Evolutionary conservation across 53 echinoderm and acorn worm species (phyloP), one percentile per base, ranked within the genome.

Genomic region (Crossaster papposus): DNA sequence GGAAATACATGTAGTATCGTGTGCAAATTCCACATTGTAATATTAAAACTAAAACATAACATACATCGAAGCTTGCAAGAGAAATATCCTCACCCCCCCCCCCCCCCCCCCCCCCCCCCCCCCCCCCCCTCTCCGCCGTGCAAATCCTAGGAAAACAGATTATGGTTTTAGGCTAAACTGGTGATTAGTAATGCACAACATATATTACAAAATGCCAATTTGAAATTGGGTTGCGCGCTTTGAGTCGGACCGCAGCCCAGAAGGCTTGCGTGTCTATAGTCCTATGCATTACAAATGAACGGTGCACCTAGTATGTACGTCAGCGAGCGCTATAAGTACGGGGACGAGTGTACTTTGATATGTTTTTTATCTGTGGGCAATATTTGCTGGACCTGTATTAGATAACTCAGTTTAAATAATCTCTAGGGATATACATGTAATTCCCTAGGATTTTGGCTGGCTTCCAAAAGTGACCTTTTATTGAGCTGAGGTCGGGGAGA

Each of bases 331-430:
- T 34, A 32, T 2, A 28, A 24, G 74, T 17, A 12, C 7, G 33
- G 33, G 8, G 9, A 13, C 12, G 3, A 8, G 38, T 70, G 26
- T 38, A 64, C 44, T 63, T 22, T 65, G 50, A 82, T 82, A 37
- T 68, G 68, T 65, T 65, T 68, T 26, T 28, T 37, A 26, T 65
- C 70, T 28, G 63, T 68, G 63, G 64, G 65, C 65, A 38, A 37
- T 36, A 65, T 82, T 64, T 68, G 24, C 65, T 30, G 15, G 17
- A 24, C 17, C 28, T n/a, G 36, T 36, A 38, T 33, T 17, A 18
- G 62, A 62, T 82, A 70, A 82, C 81, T 37, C 82, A 44, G 38
- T 64, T 70, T 36, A 36, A 82, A 82, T 82, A 36, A 68, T 64
- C 82, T 82, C 64, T 23, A 37, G 26, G 51, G 51, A 78, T 78